Evolutionary conservation across 2,888 invertebrate species (phyloP).

Genomic region (Thumatha senex): DNA sequence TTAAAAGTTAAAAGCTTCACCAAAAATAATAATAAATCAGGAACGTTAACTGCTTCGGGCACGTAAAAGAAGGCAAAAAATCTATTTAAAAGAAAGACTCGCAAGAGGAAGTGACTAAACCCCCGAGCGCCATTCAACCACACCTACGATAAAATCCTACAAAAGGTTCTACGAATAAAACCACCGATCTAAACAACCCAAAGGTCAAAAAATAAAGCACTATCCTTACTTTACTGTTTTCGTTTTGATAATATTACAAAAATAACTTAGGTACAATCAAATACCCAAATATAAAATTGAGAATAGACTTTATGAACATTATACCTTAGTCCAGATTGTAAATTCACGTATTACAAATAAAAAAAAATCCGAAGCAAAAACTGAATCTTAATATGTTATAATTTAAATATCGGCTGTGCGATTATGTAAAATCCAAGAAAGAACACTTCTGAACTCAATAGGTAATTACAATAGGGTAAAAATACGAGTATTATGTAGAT

Average conservation of each 20-base stretch:
- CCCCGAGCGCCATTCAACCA: conserved; percentile 20
- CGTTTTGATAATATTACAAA: conserved; percentile 10
- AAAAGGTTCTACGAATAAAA: conserved; percentile 16
- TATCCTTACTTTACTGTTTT: conserved; percentile 10
- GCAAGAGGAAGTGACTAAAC: conserved; percentile 21
- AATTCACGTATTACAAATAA: no score
- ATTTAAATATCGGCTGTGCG: no score
- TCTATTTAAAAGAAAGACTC: conserved; percentile 13
- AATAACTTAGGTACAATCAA: background rate
- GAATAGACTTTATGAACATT: no score
- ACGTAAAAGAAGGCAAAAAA: conserved; percentile 11
- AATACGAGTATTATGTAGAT: background rate
- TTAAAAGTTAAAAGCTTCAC: no score
- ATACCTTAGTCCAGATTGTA: no score
- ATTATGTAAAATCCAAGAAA: no score
- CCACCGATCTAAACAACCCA: conserved; percentile 16
- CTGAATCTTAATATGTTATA: no score
- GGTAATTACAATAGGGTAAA: no score
- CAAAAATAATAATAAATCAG: conserved; percentile 10
- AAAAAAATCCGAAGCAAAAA: no score
- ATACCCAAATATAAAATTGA: background rate
- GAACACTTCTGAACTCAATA: no score
- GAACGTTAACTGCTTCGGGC: conserved; percentile 10
- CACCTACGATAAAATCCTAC: conserved; percentile 21
- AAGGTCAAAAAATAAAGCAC: conserved; percentile 14